Percentiles rank a stretch among this genome's conserved stretches.
Conservation (phyloP, 2,888 invertebrate genomes). For the Acrobasis suavella region DNA sequence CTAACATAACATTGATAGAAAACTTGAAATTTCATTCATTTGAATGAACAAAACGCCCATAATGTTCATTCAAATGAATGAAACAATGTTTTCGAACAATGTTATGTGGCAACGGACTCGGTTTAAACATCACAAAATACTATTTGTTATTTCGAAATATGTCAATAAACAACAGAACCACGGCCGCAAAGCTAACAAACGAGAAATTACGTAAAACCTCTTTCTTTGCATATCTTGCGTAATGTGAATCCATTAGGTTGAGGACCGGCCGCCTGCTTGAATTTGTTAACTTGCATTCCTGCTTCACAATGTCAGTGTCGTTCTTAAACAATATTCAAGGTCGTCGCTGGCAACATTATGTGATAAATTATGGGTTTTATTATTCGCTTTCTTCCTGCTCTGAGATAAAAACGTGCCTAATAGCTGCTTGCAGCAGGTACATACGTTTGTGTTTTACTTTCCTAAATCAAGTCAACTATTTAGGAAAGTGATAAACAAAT, state of each 20-base stretch:
- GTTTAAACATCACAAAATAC: not conserved
- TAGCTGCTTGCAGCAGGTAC: too few species aligned
- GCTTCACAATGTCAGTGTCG: not conserved
- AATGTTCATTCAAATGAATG: too few species aligned
- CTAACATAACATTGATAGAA: too few species aligned
- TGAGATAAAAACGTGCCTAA: too few species aligned
- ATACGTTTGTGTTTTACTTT: too few species aligned
- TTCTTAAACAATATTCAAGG: not conserved
- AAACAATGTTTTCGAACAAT: too few species aligned
- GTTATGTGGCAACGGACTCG: too few species aligned
- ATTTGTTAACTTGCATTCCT: not conserved
- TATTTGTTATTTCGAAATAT: not conserved
- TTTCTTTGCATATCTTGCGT: not conserved
- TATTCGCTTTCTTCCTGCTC: too few species aligned
- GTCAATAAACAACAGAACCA: not conserved
- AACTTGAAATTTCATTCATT: too few species aligned
- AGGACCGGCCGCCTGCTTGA: not conserved
- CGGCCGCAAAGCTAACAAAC: not conserved
- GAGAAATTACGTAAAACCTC: not conserved
- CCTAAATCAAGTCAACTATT: not conserved
- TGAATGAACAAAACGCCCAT: too few species aligned
- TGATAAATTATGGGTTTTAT: too few species aligned
- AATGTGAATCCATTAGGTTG: not conserved
- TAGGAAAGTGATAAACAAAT: not conserved
- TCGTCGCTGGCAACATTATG: not conserved